phyloP scores from a whole-genome alignment of 2,113 vertebrate species.

The Colossoma macropomum region DNA sequence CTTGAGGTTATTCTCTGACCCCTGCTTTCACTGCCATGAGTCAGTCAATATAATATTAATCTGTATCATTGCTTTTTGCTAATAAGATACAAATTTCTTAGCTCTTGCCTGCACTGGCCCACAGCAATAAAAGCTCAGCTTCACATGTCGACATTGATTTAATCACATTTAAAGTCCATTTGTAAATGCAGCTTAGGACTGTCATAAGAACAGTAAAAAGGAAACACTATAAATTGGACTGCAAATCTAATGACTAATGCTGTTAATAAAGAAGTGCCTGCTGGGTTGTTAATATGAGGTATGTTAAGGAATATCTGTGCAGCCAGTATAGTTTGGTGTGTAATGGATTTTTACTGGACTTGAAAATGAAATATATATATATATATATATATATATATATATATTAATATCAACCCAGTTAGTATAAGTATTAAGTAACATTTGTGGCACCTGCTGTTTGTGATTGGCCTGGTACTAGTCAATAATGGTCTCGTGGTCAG shows the following conservation, averaged over 20 bases:
- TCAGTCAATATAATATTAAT: slow-evolving; percentile 59
- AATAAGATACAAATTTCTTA: slow-evolving; percentile 39
- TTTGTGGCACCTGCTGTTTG: no score
- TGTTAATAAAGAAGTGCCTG: background rate
- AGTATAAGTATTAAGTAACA: no score
- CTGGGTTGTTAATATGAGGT: background rate
- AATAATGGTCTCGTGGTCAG: no score
- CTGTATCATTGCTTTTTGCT: slow-evolving; percentile 34
- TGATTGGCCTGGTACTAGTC: no score
- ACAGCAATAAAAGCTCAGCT: slow-evolving; percentile 37
- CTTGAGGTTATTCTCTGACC: slow-evolving; percentile 72
- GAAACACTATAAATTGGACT: background rate
- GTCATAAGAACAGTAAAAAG: background rate
- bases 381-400: no score
- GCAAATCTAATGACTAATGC: background rate
- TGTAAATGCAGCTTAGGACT: slow-evolving; percentile 9
- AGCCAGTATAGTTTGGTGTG: background rate
- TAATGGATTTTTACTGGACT: background rate
- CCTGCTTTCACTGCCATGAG: slow-evolving; percentile 63
- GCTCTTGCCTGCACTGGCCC: slow-evolving; percentile 16
- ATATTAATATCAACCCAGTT: no score
- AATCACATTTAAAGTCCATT: slow-evolving; percentile 33
- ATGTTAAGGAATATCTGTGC: background rate
- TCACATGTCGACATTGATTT: slow-evolving; percentile 24
- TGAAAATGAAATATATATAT: no score